phyloP scores from a whole-genome alignment of 2,888 invertebrate species.

The Cylindroiulus punctatus region DNA sequence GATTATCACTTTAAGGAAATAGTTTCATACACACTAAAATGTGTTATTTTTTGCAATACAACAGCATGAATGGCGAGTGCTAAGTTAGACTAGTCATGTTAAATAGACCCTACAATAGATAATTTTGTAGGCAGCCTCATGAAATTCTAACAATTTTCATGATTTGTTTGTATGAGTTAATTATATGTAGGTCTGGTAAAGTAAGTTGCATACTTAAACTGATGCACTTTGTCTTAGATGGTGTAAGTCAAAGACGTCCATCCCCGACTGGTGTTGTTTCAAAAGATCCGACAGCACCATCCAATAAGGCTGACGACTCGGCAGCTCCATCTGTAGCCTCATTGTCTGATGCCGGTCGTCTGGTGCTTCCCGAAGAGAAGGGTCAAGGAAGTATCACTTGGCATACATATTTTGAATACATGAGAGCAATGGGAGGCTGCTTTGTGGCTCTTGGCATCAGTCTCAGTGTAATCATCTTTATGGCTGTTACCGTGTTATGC shows the following conservation, averaged over 20 bases:
- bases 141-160: too few species aligned
- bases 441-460: neutral
- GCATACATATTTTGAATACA: constrained; percentile 50
- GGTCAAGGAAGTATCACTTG: constrained; percentile 51
- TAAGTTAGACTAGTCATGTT: too few species aligned
- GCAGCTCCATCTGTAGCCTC: constrained; percentile 49
- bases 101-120: too few species aligned
- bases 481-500: constrained; percentile 52
- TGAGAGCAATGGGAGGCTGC: constrained; percentile 52
- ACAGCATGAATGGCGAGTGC: too few species aligned
- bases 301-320: constrained; percentile 10
- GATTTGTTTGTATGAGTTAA: too few species aligned
- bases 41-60: too few species aligned
- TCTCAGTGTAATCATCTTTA: constrained; percentile 33
- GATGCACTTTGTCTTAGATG: neutral
- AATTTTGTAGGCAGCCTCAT: too few species aligned
- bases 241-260: neutral
- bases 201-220: neutral
- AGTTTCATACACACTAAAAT: too few species aligned
- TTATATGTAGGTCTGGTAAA: neutral
- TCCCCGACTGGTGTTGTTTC: neutral
- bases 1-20: too few species aligned
- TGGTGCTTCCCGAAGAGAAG: constrained; percentile 52
- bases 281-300: neutral
- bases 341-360: constrained; percentile 49